A percentile compares a stretch with the other conserved stretches of the same genome.
Evolutionary conservation across 2,888 invertebrate genomes (phyloP).

Genomic region (Cantharis flavilabris): DNA sequence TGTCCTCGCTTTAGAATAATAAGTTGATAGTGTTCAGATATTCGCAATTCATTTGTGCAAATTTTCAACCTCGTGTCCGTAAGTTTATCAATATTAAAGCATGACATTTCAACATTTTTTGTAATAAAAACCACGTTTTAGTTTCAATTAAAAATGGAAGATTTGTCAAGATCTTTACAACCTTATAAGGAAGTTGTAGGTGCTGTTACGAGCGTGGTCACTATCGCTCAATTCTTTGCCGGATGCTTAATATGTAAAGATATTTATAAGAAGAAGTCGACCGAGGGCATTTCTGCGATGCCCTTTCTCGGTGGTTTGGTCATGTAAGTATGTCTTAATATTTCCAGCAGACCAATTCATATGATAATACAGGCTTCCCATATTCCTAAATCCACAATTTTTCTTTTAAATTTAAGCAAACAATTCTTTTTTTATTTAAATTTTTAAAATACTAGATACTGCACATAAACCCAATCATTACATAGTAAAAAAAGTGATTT

Average conservation of each 20-base stretch:
- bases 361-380: too few relatives aligned
- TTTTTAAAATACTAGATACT: too few relatives aligned
- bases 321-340: conserved; percentile 65
- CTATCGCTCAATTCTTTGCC: conserved; percentile 82
- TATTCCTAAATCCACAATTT: too few relatives aligned
- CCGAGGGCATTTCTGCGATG: conserved; percentile 67
- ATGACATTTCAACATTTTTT: not conserved
- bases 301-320: conserved; percentile 78
- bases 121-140: not conserved
- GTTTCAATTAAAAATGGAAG: conserved; percentile 56
- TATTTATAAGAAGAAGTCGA: conserved; percentile 70
- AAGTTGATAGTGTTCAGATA: not conserved
- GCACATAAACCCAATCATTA: too few relatives aligned
- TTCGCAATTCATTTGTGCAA: not conserved
- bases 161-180: conserved; percentile 59
- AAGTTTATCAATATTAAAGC: not conserved
- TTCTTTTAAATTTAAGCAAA: too few relatives aligned
- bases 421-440: too few relatives aligned
- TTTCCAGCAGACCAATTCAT: not conserved
- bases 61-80: not conserved
- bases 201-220: conserved; percentile 71
- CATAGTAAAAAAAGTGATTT: too few relatives aligned
- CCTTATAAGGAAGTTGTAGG: conserved; percentile 73
- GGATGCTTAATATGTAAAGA: conserved; percentile 76
- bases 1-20: not conserved